Percentiles rank a stretch among this genome's conserved stretches.
Conservation (phyloP, 2,113 vertebrate genomes). For the Hemiscyllium ocellatum region DNA sequence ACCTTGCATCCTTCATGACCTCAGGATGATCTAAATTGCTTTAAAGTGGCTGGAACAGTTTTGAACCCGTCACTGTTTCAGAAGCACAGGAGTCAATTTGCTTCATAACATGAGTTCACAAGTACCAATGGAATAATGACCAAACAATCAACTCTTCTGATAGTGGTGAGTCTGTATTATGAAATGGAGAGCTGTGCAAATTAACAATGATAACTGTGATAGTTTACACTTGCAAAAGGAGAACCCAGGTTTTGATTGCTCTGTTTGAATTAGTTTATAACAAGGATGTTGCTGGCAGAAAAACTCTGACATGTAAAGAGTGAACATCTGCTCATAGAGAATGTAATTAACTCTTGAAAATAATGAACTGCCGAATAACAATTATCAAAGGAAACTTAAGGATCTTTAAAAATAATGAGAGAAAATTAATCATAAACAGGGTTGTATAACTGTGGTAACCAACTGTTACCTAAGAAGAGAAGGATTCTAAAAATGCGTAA, state of each 20-base stretch:
- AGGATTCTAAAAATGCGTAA: neutral
- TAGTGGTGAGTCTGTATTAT: neutral
- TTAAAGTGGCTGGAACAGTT: neutral
- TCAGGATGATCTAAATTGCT: neutral
- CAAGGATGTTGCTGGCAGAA: neutral
- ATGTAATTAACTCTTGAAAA: slow-evolving; percentile 20
- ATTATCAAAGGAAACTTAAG: neutral
- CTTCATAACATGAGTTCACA: neutral
- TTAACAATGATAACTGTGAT: neutral
- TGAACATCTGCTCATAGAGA: slow-evolving; percentile 28
- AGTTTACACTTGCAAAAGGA: neutral
- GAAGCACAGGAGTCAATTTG: neutral
- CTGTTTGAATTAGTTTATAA: neutral
- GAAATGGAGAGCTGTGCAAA: neutral
- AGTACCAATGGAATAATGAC: neutral
- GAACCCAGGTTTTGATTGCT: neutral
- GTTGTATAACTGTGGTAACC: neutral
- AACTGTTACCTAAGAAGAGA: neutral
- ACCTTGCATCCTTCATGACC: neutral
- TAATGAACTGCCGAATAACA: slow-evolving; percentile 2
- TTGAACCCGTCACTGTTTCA: neutral
- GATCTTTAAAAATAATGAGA: neutral
- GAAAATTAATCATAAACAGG: slow-evolving; percentile 2
- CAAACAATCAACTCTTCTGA: neutral
- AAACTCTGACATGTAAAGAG: neutral